phyloP scores from a whole-genome alignment of 2,113 vertebrate genomes.

The Cisticola juncidis region DNA sequence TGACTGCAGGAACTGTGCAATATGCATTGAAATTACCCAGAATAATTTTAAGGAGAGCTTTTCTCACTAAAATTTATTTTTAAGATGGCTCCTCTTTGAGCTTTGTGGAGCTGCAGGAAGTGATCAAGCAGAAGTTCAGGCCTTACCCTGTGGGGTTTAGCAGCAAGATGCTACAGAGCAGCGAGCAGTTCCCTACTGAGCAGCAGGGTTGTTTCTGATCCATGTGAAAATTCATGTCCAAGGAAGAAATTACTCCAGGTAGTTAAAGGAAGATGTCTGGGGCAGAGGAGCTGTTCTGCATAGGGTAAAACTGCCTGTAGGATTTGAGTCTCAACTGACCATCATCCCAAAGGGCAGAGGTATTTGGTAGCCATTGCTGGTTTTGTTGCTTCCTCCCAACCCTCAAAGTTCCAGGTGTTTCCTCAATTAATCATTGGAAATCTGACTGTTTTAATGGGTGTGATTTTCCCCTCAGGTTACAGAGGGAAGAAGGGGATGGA shows the following conservation, averaged over 20 bases:
- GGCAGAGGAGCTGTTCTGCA: neutral
- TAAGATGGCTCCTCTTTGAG: neutral
- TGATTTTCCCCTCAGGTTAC: conserved; percentile 70
- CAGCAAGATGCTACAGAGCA: neutral
- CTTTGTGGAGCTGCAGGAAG: neutral
- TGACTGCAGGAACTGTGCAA: neutral
- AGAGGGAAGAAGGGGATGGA: conserved; percentile 86
- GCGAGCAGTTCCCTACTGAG: neutral
- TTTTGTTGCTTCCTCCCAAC: neutral
- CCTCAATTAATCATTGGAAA: neutral
- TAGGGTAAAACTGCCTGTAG: neutral
- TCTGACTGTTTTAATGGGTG: fast-evolving
- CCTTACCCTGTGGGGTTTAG: neutral
- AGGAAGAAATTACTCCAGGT: neutral
- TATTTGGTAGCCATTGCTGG: neutral
- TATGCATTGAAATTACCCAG: neutral
- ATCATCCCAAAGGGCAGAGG: neutral
- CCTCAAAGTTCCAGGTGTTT: neutral
- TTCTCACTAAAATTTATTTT: neutral
- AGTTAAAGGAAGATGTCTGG: neutral
- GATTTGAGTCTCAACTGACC: neutral
- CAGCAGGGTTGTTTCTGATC: neutral
- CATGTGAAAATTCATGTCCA: neutral
- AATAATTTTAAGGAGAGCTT: neutral
- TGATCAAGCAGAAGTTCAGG: neutral